A percentile compares a stretch with the other conserved stretches of the same genome.
Conservation (phyloP, 2,113 vertebrate genomes). For the Ginglymostoma cirratum region DNA sequence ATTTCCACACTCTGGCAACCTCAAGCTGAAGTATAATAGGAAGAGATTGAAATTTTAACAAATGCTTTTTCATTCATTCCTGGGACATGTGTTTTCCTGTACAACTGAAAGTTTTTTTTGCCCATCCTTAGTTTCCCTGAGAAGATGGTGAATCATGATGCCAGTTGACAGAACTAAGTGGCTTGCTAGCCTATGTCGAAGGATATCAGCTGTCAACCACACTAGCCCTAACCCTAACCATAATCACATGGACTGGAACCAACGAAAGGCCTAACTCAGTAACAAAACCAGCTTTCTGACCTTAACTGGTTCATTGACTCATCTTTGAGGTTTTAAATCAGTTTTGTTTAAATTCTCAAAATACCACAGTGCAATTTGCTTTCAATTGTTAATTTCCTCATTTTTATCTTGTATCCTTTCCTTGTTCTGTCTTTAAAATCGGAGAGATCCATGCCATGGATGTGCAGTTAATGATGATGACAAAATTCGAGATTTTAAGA, state of each 20-base stretch:
- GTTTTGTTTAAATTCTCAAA: not conserved
- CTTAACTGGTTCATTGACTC: too few species aligned
- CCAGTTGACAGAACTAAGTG: not conserved
- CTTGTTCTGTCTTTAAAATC: too few species aligned
- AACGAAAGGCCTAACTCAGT: not conserved
- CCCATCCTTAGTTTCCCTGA: not conserved
- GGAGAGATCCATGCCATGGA: too few species aligned
- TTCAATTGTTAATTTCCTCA: too few species aligned
- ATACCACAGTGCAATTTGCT: not conserved
- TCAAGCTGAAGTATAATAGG: not conserved
- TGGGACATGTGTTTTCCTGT: not conserved
- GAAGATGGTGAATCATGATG: not conserved
- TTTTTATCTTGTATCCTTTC: too few species aligned
- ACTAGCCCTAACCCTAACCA: not conserved
- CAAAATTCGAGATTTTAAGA: too few species aligned
- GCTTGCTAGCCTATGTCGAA: not conserved
- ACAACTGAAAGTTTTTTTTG: not conserved
- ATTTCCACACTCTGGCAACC: not conserved
- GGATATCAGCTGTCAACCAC: not conserved
- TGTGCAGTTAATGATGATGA: too few species aligned
- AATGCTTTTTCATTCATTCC: not conserved
- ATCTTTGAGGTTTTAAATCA: not conserved
- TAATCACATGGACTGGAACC: not conserved
- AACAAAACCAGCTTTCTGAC: not conserved
- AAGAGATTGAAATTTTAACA: too few species aligned